Percentiles rank a stretch among this genome's conserved stretches.
Evolutionary conservation across 2,113 vertebrate species (phyloP).

Genomic region (Pseudopipra pipra): DNA sequence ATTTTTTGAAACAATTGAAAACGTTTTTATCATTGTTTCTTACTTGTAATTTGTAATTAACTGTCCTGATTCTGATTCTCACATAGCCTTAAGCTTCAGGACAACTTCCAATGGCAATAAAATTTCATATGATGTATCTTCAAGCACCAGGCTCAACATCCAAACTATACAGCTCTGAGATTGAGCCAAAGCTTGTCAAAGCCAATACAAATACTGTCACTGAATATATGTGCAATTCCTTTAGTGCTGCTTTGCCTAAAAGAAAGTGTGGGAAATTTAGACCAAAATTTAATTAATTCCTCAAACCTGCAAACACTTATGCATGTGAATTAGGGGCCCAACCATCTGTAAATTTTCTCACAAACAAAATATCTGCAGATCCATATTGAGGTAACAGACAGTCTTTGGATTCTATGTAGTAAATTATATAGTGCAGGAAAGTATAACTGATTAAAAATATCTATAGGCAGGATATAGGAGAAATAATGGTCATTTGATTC

Average conservation of each 20-base stretch:
- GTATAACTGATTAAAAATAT: not conserved
- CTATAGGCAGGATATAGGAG: not conserved
- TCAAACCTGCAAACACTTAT: not conserved
- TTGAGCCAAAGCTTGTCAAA: not conserved
- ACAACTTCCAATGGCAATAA: not conserved
- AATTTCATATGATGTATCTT: not conserved
- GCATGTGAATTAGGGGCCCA: not conserved
- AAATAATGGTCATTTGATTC: not conserved
- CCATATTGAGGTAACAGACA: not conserved
- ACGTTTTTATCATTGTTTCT: not conserved
- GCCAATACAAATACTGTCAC: not conserved
- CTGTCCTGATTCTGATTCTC: not conserved
- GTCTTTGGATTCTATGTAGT: not conserved
- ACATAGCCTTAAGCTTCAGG: not conserved
- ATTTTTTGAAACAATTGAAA: not conserved
- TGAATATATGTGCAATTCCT: not conserved
- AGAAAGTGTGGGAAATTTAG: not conserved
- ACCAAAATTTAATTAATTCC: not conserved
- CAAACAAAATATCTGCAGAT: not conserved
- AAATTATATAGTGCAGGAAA: not conserved
- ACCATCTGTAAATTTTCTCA: not conserved
- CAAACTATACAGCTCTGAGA: not conserved
- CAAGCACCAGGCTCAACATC: not conserved
- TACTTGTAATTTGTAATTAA: not conserved
- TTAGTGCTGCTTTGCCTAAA: not conserved